Evolutionary conservation across 2,113 vertebrate genomes (phyloP).

Genomic region (cattle (Bos taurus)): ARS-UCD2.0 NC_037347.1:28601501-28602000

Average conservation of each 20-base stretch:
- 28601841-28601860: background rate
- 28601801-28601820: background rate
- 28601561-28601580: background rate
- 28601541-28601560: background rate
- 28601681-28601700: no score
- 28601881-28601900: background rate
- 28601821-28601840: background rate
- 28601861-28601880: background rate
- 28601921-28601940: background rate
- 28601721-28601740: background rate
- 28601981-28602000: background rate
- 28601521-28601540: background rate
- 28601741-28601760: background rate
- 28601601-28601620: background rate
- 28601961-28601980: background rate
- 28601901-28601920: background rate
- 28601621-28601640: background rate
- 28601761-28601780: background rate
- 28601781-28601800: background rate
- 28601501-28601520: background rate
- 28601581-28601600: background rate
- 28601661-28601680: background rate
- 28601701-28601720: no score
- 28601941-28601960: background rate
- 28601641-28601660: background rate